These are phyloP conservation scores for Thera britannica DNA, from an alignment of 2,888 invertebrate species.

Conservation along the genomic window DNA sequence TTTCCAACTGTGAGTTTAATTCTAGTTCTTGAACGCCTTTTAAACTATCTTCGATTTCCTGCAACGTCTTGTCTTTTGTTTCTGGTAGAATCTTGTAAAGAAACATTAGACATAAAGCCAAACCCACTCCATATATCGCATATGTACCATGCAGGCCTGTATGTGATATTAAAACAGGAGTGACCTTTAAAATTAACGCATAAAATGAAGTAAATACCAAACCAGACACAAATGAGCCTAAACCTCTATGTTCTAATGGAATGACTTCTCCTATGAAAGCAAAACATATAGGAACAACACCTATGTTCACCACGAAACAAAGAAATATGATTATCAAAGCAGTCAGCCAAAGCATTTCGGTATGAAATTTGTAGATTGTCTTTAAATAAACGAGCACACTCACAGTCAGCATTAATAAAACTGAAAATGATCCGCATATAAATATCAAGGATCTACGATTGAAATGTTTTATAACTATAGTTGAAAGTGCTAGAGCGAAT, in stretches of 20 bases:
- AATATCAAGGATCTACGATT: constrained; percentile 53
- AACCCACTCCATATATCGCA: constrained; percentile 46
- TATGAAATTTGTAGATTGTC: constrained; percentile 29
- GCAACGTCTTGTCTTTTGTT: constrained; percentile 57
- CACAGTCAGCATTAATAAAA: constrained; percentile 48
- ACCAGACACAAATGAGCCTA: constrained; percentile 48
- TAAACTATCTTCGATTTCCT: constrained; percentile 56
- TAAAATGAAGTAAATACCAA: constrained; percentile 51
- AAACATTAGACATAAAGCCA: constrained; percentile 45
- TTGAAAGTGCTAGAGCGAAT: constrained; percentile 45
- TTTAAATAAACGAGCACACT: constrained; percentile 47
- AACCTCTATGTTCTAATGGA: constrained; percentile 56
- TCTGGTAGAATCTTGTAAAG: constrained; percentile 54
- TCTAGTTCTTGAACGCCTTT: constrained; percentile 35
- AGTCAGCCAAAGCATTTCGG: constrained; percentile 44
- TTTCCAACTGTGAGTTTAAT: constrained; percentile 1
- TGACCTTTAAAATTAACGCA: constrained; percentile 50
- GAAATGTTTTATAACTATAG: constrained; percentile 45
- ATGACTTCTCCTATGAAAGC: constrained; percentile 54
- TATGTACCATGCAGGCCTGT: constrained; percentile 51
- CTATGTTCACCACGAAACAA: constrained; percentile 47
- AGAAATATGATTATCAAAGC: constrained; percentile 50
- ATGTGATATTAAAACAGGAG: constrained; percentile 51
- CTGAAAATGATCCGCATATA: constrained; percentile 43
- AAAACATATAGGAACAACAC: constrained; percentile 52